Conservation (phyloP, 2,797 vertebrate species). For the Onychomys torridus region DNA sequence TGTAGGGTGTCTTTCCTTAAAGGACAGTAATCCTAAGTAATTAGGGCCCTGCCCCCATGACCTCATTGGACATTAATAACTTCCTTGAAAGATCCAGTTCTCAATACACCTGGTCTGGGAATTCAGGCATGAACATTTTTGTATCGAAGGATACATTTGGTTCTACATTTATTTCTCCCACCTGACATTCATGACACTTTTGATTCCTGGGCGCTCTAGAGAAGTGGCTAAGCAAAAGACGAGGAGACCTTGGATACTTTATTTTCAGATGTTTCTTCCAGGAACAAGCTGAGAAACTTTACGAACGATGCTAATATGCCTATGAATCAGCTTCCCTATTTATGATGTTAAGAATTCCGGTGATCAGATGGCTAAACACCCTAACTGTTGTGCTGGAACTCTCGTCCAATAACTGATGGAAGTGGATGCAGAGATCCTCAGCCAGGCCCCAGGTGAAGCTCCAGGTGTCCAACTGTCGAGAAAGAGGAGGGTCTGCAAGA, state of each 20-base stretch:
- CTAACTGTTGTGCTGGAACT: too few relatives aligned
- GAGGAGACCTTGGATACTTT: not conserved
- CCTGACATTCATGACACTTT: not conserved
- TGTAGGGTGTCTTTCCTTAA: not conserved
- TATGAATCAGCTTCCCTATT: not conserved
- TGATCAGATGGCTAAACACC: too few relatives aligned
- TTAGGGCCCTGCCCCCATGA: not conserved
- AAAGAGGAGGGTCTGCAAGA: too few relatives aligned
- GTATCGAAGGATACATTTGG: not conserved
- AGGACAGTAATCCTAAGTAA: not conserved
- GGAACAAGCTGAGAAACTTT: not conserved
- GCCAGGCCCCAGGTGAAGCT: too few relatives aligned
- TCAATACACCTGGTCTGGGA: not conserved
- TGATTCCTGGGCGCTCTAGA: not conserved
- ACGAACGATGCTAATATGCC: not conserved
- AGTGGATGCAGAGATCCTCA: too few relatives aligned
- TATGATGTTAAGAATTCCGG: not conserved
- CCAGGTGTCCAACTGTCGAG: too few relatives aligned
- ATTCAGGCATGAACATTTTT: not conserved
- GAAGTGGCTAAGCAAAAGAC: not conserved
- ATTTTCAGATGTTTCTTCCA: not conserved
- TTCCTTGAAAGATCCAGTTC: not conserved
- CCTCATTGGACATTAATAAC: not conserved
- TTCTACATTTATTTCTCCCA: not conserved
- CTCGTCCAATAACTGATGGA: too few relatives aligned